A percentile compares a stretch with the other conserved stretches of the same genome.
Evolutionary conservation across 1,140 invertebrate genomes (phyloP).

Genomic region (Conus ventricosus): DNA sequence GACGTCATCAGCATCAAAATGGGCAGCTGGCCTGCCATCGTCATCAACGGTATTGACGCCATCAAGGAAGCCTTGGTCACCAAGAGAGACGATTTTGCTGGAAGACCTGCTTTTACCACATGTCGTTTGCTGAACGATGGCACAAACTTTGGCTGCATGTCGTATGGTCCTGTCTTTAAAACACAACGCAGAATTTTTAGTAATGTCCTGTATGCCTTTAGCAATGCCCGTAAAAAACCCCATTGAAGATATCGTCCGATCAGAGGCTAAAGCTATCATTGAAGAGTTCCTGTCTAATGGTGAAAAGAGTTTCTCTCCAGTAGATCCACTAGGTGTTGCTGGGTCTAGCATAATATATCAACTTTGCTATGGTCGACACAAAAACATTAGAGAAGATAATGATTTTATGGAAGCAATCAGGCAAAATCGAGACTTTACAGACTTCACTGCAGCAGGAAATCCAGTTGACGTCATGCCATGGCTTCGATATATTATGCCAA

Average conservation of each 20-base stretch:
- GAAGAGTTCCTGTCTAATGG: slow-evolving; percentile 31
- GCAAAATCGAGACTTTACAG: background rate
- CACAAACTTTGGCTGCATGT: slow-evolving; percentile 31
- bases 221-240: slow-evolving; percentile 36
- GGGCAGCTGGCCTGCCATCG: slow-evolving; percentile 52
- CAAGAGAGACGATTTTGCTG: slow-evolving; percentile 51
- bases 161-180: slow-evolving; percentile 31
- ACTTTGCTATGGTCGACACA: slow-evolving; percentile 44
- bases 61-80: slow-evolving; percentile 49
- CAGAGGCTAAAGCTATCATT: slow-evolving; percentile 36
- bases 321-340: slow-evolving; percentile 26
- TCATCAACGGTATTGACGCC: slow-evolving; percentile 49
- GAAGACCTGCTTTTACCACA: slow-evolving; percentile 47
- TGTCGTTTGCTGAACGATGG: slow-evolving; percentile 34
- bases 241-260: slow-evolving; percentile 38
- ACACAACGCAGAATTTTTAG: slow-evolving; percentile 42
- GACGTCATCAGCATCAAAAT: slow-evolving; percentile 55
- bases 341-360: slow-evolving; percentile 51
- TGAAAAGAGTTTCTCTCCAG: slow-evolving; percentile 46
- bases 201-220: slow-evolving; percentile 43
- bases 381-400: slow-evolving; percentile 38
- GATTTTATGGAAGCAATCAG: background rate
- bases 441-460: slow-evolving; percentile 30
- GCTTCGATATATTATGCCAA: slow-evolving; percentile 35
- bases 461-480: slow-evolving; percentile 45